phyloP scores from a whole-genome alignment of 1,140 invertebrate genomes.

The Marisa cornuarietis region DNA sequence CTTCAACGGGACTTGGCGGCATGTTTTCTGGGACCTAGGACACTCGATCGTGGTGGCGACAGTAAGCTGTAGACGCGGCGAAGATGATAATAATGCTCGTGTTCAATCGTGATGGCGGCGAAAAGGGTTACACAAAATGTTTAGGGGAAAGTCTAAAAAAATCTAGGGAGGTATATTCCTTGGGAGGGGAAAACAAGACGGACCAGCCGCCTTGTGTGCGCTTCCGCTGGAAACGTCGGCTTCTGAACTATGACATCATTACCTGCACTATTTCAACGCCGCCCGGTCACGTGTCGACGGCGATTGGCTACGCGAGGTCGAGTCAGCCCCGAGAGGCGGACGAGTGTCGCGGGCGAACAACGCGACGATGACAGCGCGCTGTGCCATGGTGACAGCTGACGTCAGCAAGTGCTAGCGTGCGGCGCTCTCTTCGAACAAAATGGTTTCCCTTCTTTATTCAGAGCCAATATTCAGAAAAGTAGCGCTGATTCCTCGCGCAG shows the following conservation, averaged over 20 bases:
- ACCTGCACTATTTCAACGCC: background rate
- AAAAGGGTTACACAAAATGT: background rate
- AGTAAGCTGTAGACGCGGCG: background rate
- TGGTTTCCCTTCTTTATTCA: too few species aligned
- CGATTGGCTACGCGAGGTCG: constrained; percentile 22
- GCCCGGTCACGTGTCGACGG: constrained; percentile 13
- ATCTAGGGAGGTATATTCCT: background rate
- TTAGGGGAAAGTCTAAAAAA: constrained; percentile 6
- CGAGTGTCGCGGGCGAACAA: background rate
- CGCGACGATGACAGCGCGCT: constrained; percentile 6
- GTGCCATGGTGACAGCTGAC: constrained; percentile 6
- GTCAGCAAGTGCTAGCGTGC: background rate
- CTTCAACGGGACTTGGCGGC: constrained; percentile 56
- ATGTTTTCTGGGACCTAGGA: constrained; percentile 29
- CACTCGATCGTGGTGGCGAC: constrained; percentile 12
- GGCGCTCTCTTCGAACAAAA: too few species aligned
- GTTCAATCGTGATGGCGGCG: constrained; percentile 2
- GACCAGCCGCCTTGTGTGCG: constrained; percentile 28
- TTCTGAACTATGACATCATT: constrained; percentile 13
- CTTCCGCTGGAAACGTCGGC: constrained; percentile 1
- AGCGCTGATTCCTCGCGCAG: too few species aligned
- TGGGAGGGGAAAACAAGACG: constrained; percentile 18
- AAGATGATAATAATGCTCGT: background rate
- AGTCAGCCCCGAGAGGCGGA: background rate
- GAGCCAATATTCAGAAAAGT: too few species aligned